A percentile compares a stretch with the other conserved stretches of the same genome.
Evolutionary conservation across 1,140 invertebrate species (phyloP).

Genomic region (Heliconius congener): DNA sequence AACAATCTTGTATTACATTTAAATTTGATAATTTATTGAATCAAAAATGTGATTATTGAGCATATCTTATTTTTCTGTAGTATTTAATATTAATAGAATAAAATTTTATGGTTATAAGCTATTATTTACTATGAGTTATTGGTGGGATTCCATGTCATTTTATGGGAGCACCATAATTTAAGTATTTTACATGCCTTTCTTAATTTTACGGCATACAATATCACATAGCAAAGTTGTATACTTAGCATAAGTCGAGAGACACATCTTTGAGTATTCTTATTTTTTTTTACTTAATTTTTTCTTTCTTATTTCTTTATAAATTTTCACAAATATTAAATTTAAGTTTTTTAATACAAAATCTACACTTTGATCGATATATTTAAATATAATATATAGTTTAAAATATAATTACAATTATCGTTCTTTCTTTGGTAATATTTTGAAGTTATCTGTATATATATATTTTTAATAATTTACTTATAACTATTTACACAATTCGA

Average conservation of each 20-base stretch:
- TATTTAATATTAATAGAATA: neutral
- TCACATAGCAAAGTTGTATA: constrained; percentile 20
- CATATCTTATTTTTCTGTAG: neutral
- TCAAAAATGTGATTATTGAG: neutral
- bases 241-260: constrained; percentile 11
- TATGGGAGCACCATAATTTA: constrained; percentile 21
- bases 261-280: constrained; percentile 7
- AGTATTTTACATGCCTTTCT: constrained; percentile 23
- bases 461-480: neutral
- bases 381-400: neutral
- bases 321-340: neutral
- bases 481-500: constrained; percentile 20
- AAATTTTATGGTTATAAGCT: neutral
- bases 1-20: neutral
- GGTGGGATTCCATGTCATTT: constrained; percentile 3
- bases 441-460: neutral
- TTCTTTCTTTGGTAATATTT: neutral
- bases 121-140: neutral
- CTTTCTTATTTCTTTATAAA: neutral
- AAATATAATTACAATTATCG: neutral
- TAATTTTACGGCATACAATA: constrained; percentile 18
- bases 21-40: neutral
- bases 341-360: neutral
- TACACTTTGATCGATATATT: neutral
- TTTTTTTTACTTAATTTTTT: neutral